Base-by-base conservation (phyloP, 2,888 invertebrate species). In the Nineta flava region DNA sequence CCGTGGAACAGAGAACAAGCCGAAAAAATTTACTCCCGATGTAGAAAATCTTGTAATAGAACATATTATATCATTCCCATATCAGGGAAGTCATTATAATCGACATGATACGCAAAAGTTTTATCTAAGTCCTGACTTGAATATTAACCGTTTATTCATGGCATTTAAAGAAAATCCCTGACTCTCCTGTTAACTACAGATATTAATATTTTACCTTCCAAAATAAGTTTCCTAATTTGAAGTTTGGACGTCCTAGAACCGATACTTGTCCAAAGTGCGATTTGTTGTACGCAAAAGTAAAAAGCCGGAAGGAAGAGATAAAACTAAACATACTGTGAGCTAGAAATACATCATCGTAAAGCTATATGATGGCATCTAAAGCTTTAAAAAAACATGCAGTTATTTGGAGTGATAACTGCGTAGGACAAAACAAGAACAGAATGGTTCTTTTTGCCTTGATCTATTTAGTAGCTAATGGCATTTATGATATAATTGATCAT, bases 401-500 rank as follows among this genome's bases (percentile, higher is more conserved):
- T 32, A 32, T 32, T 32, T 32, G 32, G 32, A 32, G 32, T 32
- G 32, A 32, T 32, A 32, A 32, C 10, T 32, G 32, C 32, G 10
- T 32, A 32, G 32, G 32, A 32, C 32, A 32, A 10, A 32, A 32
- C 10, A 32, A 32, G 32, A 32, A 32, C 32, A 32, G 32, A 32
- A 32, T 32, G 32, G 32, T 32, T 32, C n/a, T 32, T 32, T 32
- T 32, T 32, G 32, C 32, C 32, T 32, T 32, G 32, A 32, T 32
- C 7, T 32, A 32, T 32, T 32, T 32, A 32, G 44, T 43, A 42
- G 35, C 10, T 52, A 21, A 21, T 31, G 21, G 41, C n/a, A 40
- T 49, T 21, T 51, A 43, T 46, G 26, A 45, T 15, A 7, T 15
- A 19, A 47, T 51, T 10, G 21, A 46, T 5, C 48, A 49, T 16